Percentiles rank a stretch among this genome's conserved stretches.
These are phyloP conservation scores for Asobara japonica DNA, from an alignment of 1,140 invertebrate genomes.

Conservation along the genomic window DNA sequence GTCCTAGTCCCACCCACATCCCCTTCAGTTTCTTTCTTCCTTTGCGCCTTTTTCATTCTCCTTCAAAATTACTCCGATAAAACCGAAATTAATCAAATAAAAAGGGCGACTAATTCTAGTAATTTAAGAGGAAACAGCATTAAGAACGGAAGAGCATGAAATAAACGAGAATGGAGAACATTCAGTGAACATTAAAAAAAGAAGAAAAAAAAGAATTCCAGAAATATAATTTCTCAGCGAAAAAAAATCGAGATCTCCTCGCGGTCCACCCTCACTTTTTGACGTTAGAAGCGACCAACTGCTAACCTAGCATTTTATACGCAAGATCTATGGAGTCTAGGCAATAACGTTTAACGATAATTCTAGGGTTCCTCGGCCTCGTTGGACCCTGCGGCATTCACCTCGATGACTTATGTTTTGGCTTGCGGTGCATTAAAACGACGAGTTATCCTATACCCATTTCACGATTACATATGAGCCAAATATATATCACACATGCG, in stretches of 20 bases:
- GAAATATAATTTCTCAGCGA: conserved; percentile 13
- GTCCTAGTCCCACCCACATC: no score
- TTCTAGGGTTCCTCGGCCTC: conserved; percentile 59
- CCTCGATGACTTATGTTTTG: conserved; percentile 42
- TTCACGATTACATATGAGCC: conserved; percentile 26
- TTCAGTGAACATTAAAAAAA: no score
- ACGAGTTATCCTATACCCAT: conserved; percentile 8
- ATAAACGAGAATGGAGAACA: neutral
- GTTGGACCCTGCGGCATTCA: conserved; percentile 25
- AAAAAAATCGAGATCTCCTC: conserved; percentile 5
- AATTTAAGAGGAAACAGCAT: neutral
- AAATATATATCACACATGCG: conserved; percentile 9
- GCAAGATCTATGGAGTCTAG: conserved; percentile 66
- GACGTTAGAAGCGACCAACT: conserved; percentile 38
- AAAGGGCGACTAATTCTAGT: neutral
- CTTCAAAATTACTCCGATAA: no score
- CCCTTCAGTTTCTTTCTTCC: no score
- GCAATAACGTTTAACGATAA: conserved; percentile 67
- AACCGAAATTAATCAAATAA: neutral
- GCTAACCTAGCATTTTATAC: conserved; percentile 66
- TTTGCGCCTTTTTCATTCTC: no score
- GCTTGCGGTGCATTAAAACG: conserved; percentile 41
- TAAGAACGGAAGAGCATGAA: neutral
- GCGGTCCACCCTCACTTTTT: conserved; percentile 57
- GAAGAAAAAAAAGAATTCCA: neutral